A percentile compares a stretch with the other conserved stretches of the same genome.
phyloP scores from a whole-genome alignment of 2,888 invertebrate species.

The Spodoptera picta region DNA sequence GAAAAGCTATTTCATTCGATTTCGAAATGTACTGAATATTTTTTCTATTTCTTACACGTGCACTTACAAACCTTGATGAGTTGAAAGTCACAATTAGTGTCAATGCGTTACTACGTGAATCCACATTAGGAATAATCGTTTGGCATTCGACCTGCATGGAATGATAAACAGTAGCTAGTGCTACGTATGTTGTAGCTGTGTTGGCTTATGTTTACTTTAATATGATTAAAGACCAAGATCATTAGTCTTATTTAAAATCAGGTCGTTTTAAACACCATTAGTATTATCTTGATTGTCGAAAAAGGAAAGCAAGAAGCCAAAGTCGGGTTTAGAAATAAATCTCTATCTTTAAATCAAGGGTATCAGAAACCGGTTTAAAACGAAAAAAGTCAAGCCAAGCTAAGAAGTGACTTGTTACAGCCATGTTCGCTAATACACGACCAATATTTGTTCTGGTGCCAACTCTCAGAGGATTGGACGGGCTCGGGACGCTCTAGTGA shows the following conservation, averaged over 20 bases:
- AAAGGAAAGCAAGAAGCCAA: slow-evolving; percentile 9
- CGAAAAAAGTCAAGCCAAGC: slow-evolving; percentile 56
- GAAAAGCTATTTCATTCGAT: slow-evolving; percentile 1
- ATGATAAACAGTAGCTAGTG: slow-evolving; percentile 31
- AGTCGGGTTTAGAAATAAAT: slow-evolving; percentile 19
- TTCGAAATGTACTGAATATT: not conserved
- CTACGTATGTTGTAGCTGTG: slow-evolving; percentile 5
- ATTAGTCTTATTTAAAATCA: too few relatives aligned
- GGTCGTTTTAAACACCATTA: too few relatives aligned
- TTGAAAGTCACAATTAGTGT: slow-evolving; percentile 43
- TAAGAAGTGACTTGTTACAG: slow-evolving; percentile 76
- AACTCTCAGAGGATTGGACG: slow-evolving; percentile 70
- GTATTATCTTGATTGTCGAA: slow-evolving; percentile 2
- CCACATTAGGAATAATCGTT: slow-evolving; percentile 40
- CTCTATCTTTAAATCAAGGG: slow-evolving; percentile 46
- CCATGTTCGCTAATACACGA: slow-evolving; percentile 77
- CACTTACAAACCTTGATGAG: slow-evolving; percentile 22
- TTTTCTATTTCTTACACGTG: slow-evolving; percentile 11
- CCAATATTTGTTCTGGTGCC: slow-evolving; percentile 80
- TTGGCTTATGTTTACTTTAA: slow-evolving; percentile 8
- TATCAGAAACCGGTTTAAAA: slow-evolving; percentile 52
- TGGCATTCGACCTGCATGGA: slow-evolving; percentile 45
- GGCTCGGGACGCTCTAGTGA: slow-evolving; percentile 67
- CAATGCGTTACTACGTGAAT: slow-evolving; percentile 45
- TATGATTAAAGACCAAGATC: slow-evolving; percentile 1